These are phyloP conservation scores for Leptopilina myrica DNA, from an alignment of 2,888 invertebrate genomes.

Conservation along the genomic window DNA sequence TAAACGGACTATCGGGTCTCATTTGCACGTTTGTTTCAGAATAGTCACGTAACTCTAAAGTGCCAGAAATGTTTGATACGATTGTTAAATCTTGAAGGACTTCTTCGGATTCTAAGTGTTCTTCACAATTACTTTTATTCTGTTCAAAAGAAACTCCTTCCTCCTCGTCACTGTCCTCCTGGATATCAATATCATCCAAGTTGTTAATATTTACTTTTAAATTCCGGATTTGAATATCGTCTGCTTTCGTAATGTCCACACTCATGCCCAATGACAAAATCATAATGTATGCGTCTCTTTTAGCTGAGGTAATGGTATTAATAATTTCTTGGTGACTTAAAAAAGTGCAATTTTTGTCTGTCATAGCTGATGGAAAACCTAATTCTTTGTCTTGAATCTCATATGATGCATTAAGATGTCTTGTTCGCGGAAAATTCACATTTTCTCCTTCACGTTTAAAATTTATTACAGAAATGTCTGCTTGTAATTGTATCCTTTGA, in stretches of 20 bases:
- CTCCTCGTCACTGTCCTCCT: neutral
- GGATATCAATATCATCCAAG: no score
- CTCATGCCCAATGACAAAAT: neutral
- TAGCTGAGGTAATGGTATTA: constrained; percentile 27
- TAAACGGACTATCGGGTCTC: constrained; percentile 13
- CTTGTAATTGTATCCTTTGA: constrained; percentile 39
- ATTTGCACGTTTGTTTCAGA: neutral
- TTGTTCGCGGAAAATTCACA: no score
- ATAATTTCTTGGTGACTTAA: no score
- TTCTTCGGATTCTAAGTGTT: neutral
- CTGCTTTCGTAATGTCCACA: neutral
- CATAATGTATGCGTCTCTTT: neutral
- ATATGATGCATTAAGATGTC: no score
- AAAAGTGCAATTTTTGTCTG: no score
- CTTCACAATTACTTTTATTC: no score
- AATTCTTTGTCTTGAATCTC: no score
- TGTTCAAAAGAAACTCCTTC: neutral
- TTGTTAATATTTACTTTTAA: no score
- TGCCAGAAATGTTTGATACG: constrained; percentile 21
- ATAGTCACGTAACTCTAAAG: constrained; percentile 23
- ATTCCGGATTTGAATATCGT: no score
- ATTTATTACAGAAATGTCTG: constrained; percentile 43
- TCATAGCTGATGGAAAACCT: no score
- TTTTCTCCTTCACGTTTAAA: neutral
- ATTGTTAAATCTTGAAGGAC: constrained; percentile 23